Conservation (phyloP, 35 echinoderm and acorn worm species). For the Diadema setosum region DNA sequence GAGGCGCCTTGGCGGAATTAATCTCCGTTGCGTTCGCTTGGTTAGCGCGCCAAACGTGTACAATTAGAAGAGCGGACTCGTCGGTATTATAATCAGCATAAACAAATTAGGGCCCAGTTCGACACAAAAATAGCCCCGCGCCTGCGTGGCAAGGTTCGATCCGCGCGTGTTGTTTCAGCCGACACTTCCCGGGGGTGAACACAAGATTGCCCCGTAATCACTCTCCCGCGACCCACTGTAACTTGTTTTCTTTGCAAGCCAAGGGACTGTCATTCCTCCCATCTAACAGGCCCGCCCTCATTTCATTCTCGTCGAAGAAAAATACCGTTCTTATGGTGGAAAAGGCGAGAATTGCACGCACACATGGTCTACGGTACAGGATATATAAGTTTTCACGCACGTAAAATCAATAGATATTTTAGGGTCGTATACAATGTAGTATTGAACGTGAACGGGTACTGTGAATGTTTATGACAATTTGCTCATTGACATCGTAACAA, state of each 20-base stretch:
- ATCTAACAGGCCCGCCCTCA: no score
- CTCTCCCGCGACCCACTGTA: neutral
- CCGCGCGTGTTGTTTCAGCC: slow-evolving; percentile 12
- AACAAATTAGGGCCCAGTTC: slow-evolving; percentile 9
- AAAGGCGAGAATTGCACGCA: no score
- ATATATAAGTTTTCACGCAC: no score
- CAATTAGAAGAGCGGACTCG: neutral
- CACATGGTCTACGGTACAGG: no score
- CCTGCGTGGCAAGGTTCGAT: neutral
- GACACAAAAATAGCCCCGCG: neutral
- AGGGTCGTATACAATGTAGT: no score
- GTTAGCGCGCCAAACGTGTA: neutral
- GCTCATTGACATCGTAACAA: no score
- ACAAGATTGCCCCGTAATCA: neutral
- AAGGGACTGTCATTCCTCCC: neutral
- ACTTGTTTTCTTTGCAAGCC: neutral
- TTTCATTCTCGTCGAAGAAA: no score
- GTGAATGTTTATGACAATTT: no score
- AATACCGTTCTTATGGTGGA: no score
- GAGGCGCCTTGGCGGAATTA: neutral
- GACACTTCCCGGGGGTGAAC: slow-evolving; percentile 9
- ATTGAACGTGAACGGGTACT: no score
- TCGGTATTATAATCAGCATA: neutral
- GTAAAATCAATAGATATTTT: no score
- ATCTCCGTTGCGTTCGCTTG: neutral